Base-by-base conservation (phyloP, 2,888 invertebrate genomes). In the Atrina japonica region DNA sequence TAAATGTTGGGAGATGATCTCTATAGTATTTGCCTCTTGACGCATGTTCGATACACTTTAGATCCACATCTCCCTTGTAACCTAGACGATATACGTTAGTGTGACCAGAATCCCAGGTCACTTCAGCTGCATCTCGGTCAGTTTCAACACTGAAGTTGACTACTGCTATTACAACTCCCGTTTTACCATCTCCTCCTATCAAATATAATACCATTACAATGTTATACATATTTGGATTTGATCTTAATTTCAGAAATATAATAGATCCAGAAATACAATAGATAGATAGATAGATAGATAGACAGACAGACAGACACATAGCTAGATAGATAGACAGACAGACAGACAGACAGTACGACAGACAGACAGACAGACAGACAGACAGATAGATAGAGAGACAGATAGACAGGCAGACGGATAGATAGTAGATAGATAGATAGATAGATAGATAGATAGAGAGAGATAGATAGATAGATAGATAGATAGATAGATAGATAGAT, bases 41-140 rank as follows among this genome's bases (percentile, higher is more conserved):
- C 11, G 95, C 93, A 67, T 94, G 93, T 85, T 94, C 93, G 23
- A 94, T 92, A 87, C 94, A 95, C 89, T 94, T 95, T n/a, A 96
- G 92, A 92, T 96, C 96, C 71, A 96, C 95, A 91, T 95, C 95
- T 59, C 96, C 96, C 88, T 96, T 95, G 89, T 96, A 96, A 0
- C 96, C 95, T 68, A 95, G 89, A 75, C 95, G 91, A 90, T 96
- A 96, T 45, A 96, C 95, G 89, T 95, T 96, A 52, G 95, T 95
- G 60, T 94, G 93, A n/a, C 95, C 95, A 11, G 94, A 93, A 55
- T 93, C 92, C 96, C 96, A 96, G 9, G 94, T 94, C 7, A 96
- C 95, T 85, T 95, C 95, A 25, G 95, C 96, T 21, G 96, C 96
- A 55, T 95, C 95, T 73, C 95, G 93, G 85, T 94, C 94, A 45